A percentile compares a stretch with the other conserved stretches of the same genome.
These are phyloP conservation scores for Choloepus didactylus DNA, from an alignment of 2,797 vertebrate species.

Conservation along the genomic window DNA sequence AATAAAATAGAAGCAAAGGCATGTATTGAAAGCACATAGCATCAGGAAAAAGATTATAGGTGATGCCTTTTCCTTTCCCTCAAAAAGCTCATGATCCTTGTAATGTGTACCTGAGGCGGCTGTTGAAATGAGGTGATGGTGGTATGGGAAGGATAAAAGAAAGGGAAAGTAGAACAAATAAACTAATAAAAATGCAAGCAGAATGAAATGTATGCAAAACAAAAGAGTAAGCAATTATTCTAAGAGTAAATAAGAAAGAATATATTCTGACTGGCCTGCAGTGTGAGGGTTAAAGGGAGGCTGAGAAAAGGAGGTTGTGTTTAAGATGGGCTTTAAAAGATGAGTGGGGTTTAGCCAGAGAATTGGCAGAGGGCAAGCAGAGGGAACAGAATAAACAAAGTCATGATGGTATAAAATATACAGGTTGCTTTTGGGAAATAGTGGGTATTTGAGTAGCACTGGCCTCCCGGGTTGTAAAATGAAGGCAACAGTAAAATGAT, in stretches of 20 bases:
- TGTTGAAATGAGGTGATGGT: not conserved
- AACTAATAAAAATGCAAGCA: slow-evolving; percentile 19
- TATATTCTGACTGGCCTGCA: not conserved
- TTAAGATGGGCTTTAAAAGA: not conserved
- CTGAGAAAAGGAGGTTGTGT: not conserved
- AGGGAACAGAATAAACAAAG: slow-evolving; percentile 14
- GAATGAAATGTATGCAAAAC: not conserved
- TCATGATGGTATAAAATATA: not conserved
- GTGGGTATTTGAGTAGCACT: not conserved
- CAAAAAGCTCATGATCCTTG: not conserved
- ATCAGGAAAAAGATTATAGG: not conserved
- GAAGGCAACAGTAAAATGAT: not conserved
- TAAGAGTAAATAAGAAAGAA: not conserved
- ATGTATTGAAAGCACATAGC: not conserved
- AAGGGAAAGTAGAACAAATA: slow-evolving; percentile 5
- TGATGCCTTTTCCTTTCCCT: slow-evolving; percentile 4
- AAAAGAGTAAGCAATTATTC: not conserved
- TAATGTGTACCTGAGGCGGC: too few species aligned
- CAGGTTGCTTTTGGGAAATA: not conserved
- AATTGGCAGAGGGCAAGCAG: not conserved
- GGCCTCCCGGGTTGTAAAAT: not conserved
- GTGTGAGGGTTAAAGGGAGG: not conserved
- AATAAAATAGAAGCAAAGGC: slow-evolving; percentile 15
- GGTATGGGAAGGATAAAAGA: not conserved
- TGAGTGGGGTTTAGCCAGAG: not conserved